phyloP scores from a whole-genome alignment of 2,888 invertebrate species.

The Anodontia alba region DNA sequence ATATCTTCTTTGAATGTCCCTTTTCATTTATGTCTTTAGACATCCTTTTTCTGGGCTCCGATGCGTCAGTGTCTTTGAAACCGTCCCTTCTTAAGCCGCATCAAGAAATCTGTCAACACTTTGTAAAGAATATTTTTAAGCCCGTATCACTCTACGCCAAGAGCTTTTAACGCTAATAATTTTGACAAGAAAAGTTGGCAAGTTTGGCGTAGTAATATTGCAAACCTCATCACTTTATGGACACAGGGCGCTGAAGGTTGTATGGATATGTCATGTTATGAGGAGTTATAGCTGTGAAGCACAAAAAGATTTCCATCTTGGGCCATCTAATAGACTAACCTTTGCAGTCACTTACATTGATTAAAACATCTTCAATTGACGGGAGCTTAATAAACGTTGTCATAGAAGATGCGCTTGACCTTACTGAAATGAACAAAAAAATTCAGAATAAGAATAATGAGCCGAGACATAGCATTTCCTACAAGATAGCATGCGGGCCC shows the following conservation, averaged over 20 bases:
- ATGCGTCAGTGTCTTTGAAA: background rate
- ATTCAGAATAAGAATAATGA: too few species aligned
- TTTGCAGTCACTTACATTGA: slow-evolving; percentile 46
- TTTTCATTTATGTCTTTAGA: too few species aligned
- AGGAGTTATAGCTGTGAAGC: slow-evolving; percentile 20
- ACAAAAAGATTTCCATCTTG: slow-evolving; percentile 42
- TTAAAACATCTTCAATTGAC: slow-evolving; percentile 44
- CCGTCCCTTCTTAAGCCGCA: background rate
- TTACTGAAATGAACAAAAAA: background rate
- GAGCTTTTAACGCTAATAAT: slow-evolving; percentile 61
- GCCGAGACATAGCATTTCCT: too few species aligned
- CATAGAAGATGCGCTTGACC: background rate
- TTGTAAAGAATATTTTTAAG: slow-evolving; percentile 15
- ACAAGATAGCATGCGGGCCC: too few species aligned
- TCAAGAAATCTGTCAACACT: slow-evolving; percentile 7
- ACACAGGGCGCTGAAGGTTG: slow-evolving; percentile 8
- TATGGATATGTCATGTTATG: slow-evolving; percentile 24
- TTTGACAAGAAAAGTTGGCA: slow-evolving; percentile 56
- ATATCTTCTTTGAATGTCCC: too few species aligned
- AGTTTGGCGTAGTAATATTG: slow-evolving; percentile 48
- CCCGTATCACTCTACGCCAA: slow-evolving; percentile 9
- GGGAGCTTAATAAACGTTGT: background rate
- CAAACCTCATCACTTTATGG: slow-evolving; percentile 25
- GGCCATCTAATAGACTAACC: slow-evolving; percentile 53
- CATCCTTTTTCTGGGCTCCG: too few species aligned